Percentiles rank a stretch among this genome's conserved stretches.
phyloP scores from a whole-genome alignment of 2,113 vertebrate genomes.

The Pterocles orientalis region DNA sequence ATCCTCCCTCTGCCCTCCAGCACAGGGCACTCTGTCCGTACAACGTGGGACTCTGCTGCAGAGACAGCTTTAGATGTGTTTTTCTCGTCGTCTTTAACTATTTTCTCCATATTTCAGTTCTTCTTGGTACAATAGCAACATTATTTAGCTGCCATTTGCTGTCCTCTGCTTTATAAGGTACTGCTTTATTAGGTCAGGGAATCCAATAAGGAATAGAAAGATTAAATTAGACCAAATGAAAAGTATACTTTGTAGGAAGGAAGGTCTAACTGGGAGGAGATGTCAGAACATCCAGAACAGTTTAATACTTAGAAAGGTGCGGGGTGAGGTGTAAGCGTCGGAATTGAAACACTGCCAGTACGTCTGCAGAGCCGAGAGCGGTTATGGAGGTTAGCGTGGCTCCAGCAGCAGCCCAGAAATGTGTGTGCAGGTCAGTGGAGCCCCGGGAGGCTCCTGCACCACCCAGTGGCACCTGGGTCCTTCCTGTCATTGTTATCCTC shows the following conservation, averaged over 20 bases:
- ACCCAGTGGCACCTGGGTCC: background rate
- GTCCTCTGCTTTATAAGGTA: background rate
- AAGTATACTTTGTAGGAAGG: background rate
- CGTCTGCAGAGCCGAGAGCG: background rate
- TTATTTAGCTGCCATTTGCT: background rate
- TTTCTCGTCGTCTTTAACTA: background rate
- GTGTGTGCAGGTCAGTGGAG: background rate
- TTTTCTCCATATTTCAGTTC: background rate
- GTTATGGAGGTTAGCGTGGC: background rate
- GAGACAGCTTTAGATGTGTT: background rate
- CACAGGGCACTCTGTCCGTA: background rate
- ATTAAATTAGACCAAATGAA: background rate
- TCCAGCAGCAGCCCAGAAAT: background rate
- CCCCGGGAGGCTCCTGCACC: background rate
- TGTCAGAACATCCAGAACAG: background rate
- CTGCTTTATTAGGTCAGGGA: background rate
- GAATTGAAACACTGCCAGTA: background rate
- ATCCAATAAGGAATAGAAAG: background rate
- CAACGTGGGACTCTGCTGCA: background rate
- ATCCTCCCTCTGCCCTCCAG: background rate
- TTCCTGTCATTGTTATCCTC: background rate
- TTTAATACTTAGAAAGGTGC: background rate
- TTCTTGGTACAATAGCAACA: background rate
- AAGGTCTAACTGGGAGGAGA: background rate
- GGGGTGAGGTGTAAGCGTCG: background rate